A percentile compares a stretch with the other conserved stretches of the same genome.
phyloP scores from a whole-genome alignment of 2,113 vertebrate species.

The Silurus glanis region DNA sequence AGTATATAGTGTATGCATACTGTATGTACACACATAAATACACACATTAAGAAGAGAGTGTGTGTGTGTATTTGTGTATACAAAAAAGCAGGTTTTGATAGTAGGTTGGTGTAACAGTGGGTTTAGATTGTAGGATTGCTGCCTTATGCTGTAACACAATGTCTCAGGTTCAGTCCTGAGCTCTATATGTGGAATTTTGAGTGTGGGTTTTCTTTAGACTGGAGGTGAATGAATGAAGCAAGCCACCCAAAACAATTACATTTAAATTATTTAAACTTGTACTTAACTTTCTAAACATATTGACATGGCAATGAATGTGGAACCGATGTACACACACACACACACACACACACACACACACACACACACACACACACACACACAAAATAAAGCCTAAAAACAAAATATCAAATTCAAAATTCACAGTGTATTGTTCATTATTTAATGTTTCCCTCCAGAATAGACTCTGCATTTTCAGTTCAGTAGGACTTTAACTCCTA shows the following conservation, averaged over 20 bases:
- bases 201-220: not conserved
- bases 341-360: not conserved
- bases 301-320: not conserved
- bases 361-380: not conserved
- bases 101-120: too few relatives aligned
- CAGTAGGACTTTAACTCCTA: not conserved
- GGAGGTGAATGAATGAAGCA: not conserved
- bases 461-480: not conserved
- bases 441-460: not conserved
- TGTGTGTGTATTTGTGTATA: too few relatives aligned
- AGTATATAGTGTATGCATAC: too few relatives aligned
- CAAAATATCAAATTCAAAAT: not conserved
- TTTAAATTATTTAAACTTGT: not conserved
- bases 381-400: not conserved
- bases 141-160: not conserved
- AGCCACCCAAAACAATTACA: not conserved
- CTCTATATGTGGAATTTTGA: not conserved
- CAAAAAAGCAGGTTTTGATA: too few relatives aligned
- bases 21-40: too few relatives aligned
- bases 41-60: too few relatives aligned
- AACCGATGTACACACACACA: not conserved
- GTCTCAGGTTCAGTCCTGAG: not conserved
- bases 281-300: slow-evolving; percentile 7
- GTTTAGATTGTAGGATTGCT: not conserved
- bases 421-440: not conserved